Evolutionary conservation across 1,140 invertebrate genomes (phyloP).

Genomic region (Solenopsis fugax): DNA sequence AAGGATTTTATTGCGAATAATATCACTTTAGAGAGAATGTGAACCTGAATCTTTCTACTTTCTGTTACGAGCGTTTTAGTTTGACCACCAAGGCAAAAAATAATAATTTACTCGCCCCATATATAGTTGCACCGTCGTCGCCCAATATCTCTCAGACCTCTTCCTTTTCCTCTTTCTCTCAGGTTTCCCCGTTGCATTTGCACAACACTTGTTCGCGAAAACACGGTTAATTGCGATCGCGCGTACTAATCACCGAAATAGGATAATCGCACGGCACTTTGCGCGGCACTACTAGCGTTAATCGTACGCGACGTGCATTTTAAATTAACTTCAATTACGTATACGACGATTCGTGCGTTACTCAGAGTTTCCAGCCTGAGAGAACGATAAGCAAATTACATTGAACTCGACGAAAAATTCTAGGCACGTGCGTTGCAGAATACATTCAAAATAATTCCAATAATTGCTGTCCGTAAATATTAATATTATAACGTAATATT

Average conservation of each 20-base stretch:
- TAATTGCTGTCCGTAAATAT: not conserved
- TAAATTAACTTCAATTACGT: slow-evolving; percentile 30
- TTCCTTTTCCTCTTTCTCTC: not conserved
- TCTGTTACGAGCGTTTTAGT: no score
- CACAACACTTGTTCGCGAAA: not conserved
- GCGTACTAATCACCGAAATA: slow-evolving; percentile 18
- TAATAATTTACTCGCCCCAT: not conserved
- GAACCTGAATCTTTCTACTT: no score
- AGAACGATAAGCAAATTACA: slow-evolving; percentile 15
- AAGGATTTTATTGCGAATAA: no score
- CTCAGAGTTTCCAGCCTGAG: not conserved
- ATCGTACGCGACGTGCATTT: slow-evolving; percentile 13
- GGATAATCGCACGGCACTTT: slow-evolving; percentile 22
- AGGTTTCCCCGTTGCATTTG: not conserved
- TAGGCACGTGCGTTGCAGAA: not conserved
- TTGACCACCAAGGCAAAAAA: not conserved
- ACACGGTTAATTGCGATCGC: not conserved
- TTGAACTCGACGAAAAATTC: slow-evolving; percentile 11
- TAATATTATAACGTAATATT: not conserved
- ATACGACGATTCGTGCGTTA: not conserved
- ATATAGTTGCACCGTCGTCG: not conserved
- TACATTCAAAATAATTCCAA: not conserved
- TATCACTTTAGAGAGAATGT: no score
- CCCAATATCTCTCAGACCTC: not conserved
- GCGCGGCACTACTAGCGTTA: not conserved